Percentiles rank a stretch among this genome's conserved stretches.
phyloP scores from a whole-genome alignment of 2,888 invertebrate species.

The Drosophila atroscutellata region DNA sequence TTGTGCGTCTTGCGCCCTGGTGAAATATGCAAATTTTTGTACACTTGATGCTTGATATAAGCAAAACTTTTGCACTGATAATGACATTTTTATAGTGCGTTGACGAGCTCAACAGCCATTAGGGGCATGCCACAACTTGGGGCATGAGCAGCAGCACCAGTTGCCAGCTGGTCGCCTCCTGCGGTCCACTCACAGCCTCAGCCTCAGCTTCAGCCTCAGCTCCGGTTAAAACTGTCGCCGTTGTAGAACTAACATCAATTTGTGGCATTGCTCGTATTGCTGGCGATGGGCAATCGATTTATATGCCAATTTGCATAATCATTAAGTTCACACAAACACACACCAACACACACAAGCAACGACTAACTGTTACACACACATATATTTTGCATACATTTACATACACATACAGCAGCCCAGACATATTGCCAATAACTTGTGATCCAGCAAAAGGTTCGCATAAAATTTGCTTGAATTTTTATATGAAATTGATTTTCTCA shows the following conservation, averaged over 20 bases:
- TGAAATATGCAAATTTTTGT: slow-evolving; percentile 60
- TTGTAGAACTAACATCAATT: slow-evolving; percentile 56
- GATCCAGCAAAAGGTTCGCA: slow-evolving; percentile 69
- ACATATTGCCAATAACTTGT: slow-evolving; percentile 69
- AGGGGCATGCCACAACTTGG: slow-evolving; percentile 36
- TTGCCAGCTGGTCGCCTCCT: slow-evolving; percentile 13
- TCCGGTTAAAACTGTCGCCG: slow-evolving; percentile 45
- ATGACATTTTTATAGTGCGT: slow-evolving; percentile 79
- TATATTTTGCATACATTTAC: slow-evolving; percentile 55
- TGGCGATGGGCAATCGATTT: slow-evolving; percentile 72
- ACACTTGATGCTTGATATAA: slow-evolving; percentile 69
- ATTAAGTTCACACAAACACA: slow-evolving; percentile 62
- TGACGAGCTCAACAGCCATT: slow-evolving; percentile 71
- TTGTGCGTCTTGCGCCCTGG: slow-evolving; percentile 48
- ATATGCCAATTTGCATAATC: slow-evolving; percentile 78
- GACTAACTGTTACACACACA: slow-evolving; percentile 44
- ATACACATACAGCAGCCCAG: slow-evolving; percentile 12
- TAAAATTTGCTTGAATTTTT: slow-evolving; percentile 75
- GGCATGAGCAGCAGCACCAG: slow-evolving; percentile 29
- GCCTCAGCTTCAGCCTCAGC: neutral
- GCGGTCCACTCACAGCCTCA: neutral
- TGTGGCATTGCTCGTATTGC: slow-evolving; percentile 51
- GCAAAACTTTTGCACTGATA: slow-evolving; percentile 74
- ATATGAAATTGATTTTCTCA: slow-evolving; percentile 74
- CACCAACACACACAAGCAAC: slow-evolving; percentile 2